Evolutionary conservation across 2,797 vertebrate genomes (phyloP), one percentile per base, ranked within the genome.

Genomic region (Phalloptychus januarius): DNA sequence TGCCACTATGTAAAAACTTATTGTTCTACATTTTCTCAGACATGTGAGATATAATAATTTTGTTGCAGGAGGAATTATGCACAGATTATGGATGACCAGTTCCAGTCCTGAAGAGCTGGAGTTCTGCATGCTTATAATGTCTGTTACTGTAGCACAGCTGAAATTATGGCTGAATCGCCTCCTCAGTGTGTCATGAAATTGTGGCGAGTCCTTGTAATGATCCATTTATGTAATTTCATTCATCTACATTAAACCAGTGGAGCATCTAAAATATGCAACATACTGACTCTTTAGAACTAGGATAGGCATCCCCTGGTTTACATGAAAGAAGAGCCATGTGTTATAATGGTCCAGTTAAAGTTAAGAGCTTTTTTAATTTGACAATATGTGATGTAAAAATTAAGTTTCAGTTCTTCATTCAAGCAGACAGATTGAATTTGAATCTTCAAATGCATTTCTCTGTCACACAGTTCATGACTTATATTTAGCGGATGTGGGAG

Each of bases 381-480:
- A 58, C 28, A 61, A 33, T 18, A 13, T 31, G 52, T n/a, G 52
- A 54, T 11, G 20, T 25, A 52, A 25, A 56, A 56, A 56, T 0
- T 0, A n/a, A 56, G 10, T n/a, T 12, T 12, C n/a, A 2, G 54
- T 28, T 58, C n/a, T 31, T 23, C n/a, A 58, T 58, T 58, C 12
- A 58, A 31, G n/a, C n/a, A 28, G n/a, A 12, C 31, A 18, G 31
- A 33, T 7, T 79, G 58, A 70, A 40, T 71, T 7, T 38, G 18
- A 6, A 40, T 11, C 65, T 80, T 74, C 83, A 79, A 58, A 82
- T 61, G 42, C 42, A 5, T 58, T 72, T 15, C 15, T 33, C 31
- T 33, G 15, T 6, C 31, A 61, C 31, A 65, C 61, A 63, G 31
- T 16, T 31, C 2, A 61, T 63, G 58, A 16, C 58, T 36, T 63